Percentiles rank a stretch among this genome's conserved stretches.
Conservation (phyloP, 2,113 vertebrate genomes). For the Eclectus roratus region DNA sequence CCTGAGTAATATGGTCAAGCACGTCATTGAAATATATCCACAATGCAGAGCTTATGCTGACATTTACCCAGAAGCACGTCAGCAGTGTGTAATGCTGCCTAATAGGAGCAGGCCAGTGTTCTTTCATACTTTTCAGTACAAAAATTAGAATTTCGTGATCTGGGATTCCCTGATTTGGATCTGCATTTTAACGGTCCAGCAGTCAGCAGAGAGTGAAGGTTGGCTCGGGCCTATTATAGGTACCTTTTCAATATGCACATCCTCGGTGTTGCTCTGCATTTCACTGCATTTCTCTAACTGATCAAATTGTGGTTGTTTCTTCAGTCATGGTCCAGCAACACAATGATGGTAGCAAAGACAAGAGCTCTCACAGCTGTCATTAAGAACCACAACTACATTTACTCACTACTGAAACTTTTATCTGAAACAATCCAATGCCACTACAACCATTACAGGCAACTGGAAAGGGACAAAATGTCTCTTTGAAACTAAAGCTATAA, state of each 20-base stretch:
- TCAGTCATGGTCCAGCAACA: constrained; percentile 46
- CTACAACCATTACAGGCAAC: neutral
- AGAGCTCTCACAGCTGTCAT: constrained; percentile 15
- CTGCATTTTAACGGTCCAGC: neutral
- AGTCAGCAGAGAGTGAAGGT: neutral
- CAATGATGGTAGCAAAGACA: constrained; percentile 19
- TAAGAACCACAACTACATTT: constrained; percentile 31
- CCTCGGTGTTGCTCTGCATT: neutral
- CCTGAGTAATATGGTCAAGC: neutral
- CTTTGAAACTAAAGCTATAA: neutral
- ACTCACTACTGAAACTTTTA: neutral
- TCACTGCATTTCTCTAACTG: neutral
- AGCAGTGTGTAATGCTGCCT: neutral
- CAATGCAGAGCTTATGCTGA: neutral
- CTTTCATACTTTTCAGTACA: neutral
- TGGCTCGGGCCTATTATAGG: neutral
- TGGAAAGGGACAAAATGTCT: neutral
- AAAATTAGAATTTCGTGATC: neutral
- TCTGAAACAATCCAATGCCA: neutral
- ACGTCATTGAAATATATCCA: neutral
- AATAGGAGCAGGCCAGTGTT: neutral
- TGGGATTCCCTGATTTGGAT: neutral
- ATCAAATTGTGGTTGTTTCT: neutral
- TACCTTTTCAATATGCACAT: neutral
- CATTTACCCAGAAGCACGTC: neutral